phyloP scores from a whole-genome alignment of 2,113 vertebrate genomes.

The Bubo bubo region DNA sequence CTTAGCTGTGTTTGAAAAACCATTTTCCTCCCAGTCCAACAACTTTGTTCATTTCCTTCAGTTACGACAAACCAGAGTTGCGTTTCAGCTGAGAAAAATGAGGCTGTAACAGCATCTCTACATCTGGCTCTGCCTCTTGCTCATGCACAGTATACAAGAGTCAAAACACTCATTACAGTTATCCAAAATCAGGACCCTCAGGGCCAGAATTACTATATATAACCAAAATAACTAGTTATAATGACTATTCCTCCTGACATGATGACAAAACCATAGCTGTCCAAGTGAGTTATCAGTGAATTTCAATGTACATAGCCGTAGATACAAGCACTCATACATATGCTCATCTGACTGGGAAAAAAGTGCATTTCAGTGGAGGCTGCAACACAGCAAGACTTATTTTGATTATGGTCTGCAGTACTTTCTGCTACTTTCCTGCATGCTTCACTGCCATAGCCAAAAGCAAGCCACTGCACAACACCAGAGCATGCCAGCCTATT shows the following conservation, averaged over 20 bases:
- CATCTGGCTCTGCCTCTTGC: neutral
- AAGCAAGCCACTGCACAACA: neutral
- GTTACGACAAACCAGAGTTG: neutral
- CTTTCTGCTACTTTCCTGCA: neutral
- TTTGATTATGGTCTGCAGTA: neutral
- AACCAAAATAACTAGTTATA: neutral
- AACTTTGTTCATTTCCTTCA: neutral
- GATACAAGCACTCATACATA: fast-evolving
- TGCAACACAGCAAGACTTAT: neutral
- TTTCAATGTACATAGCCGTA: fast-evolving
- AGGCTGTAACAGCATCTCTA: neutral
- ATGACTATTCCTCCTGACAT: neutral
- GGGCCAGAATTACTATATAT: neutral
- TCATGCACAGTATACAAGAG: neutral
- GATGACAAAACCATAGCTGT: neutral
- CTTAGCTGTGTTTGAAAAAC: neutral
- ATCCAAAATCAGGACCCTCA: neutral
- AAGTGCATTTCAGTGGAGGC: neutral
- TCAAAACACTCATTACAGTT: neutral
- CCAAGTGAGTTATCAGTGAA: neutral
- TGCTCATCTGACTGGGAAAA: neutral
- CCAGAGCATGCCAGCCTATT: neutral
- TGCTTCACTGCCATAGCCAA: neutral
- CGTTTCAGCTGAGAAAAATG: neutral
- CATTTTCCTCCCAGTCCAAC: neutral